Base-by-base conservation (phyloP, 2,797 vertebrate species). In the Pagetopsis macropterus region DNA sequence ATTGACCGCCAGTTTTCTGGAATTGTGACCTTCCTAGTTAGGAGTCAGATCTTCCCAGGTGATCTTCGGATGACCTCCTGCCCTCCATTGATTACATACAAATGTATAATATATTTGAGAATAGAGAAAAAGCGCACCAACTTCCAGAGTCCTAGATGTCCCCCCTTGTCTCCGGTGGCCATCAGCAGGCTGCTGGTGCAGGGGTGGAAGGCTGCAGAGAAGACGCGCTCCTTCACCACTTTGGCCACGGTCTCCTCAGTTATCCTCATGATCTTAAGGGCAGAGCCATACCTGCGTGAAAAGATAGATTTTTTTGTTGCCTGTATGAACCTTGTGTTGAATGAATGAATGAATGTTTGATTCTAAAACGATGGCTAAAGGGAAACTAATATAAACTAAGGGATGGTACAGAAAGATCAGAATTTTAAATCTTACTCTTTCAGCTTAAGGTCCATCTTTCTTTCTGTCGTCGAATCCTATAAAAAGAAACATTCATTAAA, bases 141-240 rank as follows among this genome's bases (percentile, higher is more conserved):
- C 9, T 96, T 95, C 96, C 96, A 98, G 48, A 99, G 93, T 54
- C 96, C 97, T 7, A 99, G 23, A 21, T 92, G 90, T 0, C 97
- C 97, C 0, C 0, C 31, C 58, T 78, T 94, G 89, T 96, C 94
- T 27, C 97, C 97, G 3, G 95, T 94, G 17, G 96, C 97, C 86
- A 98, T 88, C 0, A 98, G 79, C 75, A 94, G 84, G 72, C 78
- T 87, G 88, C 91, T 95, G 57, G 89, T 73, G 0, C 95, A 94
- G 0, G 97, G 97, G 58, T 99, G 97, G 73, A 99, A 85, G 23
- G 96, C 94, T 74, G 95, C 67, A 4, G 96, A 96, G 43, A 70
- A 92, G 76, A 97, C 63, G 0, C 94, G 87, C 1, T 75, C 55
- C 27, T 84, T 94, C 71, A 96, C 95, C 73, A 97, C 94, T 93